A percentile compares a stretch with the other conserved stretches of the same genome.
Conservation (phyloP, 1,140 invertebrate species). For the Euglossa dilemma region DNA sequence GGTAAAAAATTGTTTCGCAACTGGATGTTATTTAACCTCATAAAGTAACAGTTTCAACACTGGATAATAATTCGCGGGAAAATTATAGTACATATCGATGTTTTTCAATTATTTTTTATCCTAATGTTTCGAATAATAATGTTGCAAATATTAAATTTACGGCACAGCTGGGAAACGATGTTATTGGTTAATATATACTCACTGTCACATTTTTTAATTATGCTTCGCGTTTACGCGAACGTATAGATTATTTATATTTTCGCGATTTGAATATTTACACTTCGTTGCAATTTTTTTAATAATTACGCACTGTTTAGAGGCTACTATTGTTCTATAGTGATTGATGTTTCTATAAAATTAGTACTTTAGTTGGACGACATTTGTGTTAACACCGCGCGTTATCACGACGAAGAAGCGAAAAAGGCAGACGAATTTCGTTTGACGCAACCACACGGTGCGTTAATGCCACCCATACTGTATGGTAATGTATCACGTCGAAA, state of each 20-base stretch:
- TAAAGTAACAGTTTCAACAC: too few relatives aligned
- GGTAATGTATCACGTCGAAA: conserved; percentile 31
- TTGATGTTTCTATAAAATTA: not conserved
- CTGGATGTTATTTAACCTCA: too few relatives aligned
- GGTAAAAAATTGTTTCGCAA: too few relatives aligned
- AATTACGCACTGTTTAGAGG: too few relatives aligned
- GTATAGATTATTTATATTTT: not conserved
- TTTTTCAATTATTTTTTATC: too few relatives aligned
- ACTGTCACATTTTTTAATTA: not conserved
- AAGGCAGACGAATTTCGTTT: not conserved
- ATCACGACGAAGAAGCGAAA: not conserved
- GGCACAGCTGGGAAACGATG: too few relatives aligned
- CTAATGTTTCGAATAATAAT: not conserved
- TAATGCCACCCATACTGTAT: conserved; percentile 27
- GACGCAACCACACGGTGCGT: conserved; percentile 10
- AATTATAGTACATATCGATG: too few relatives aligned
- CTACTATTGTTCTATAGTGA: too few relatives aligned
- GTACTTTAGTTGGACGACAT: not conserved
- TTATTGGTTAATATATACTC: not conserved
- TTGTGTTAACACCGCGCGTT: too few relatives aligned
- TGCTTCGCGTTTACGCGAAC: not conserved
- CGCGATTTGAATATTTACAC: not conserved
- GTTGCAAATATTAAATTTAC: not conserved
- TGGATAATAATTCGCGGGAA: too few relatives aligned
- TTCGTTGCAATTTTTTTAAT: not conserved